Percentiles rank a stretch among this genome's conserved stretches.
Evolutionary conservation across 2,888 invertebrate genomes (phyloP).

Genomic region (Andrena bicolor): DNA sequence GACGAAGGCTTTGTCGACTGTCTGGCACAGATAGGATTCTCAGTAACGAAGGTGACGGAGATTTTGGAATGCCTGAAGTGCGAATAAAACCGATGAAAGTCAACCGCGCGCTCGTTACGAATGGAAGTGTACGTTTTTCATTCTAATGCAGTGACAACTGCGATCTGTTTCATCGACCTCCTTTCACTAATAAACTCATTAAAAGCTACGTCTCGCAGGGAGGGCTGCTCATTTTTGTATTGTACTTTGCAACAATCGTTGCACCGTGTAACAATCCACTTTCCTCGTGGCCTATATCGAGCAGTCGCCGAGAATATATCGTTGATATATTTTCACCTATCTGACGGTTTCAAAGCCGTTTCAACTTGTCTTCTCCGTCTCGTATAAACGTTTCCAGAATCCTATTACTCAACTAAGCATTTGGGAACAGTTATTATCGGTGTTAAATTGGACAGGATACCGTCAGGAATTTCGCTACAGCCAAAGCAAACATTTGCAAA

Average conservation of each 20-base stretch:
- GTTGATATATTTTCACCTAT: constrained; percentile 39
- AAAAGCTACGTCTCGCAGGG: background rate
- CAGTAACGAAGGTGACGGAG: background rate
- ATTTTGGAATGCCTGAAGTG: background rate
- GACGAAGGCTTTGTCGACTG: background rate
- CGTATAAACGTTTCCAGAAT: background rate
- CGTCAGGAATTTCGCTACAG: too few species aligned
- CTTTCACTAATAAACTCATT: background rate
- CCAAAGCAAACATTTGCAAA: background rate
- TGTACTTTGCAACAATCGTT: constrained; percentile 21
- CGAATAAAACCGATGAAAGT: too few species aligned
- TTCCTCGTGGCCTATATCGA: constrained; percentile 34
- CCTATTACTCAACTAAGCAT: background rate
- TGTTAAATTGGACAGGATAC: too few species aligned
- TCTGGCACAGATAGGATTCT: background rate
- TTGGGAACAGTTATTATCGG: background rate
- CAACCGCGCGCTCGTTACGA: too few species aligned
- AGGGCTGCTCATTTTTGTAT: background rate
- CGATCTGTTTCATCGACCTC: background rate
- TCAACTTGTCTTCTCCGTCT: constrained; percentile 13
- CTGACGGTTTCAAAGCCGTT: constrained; percentile 9
- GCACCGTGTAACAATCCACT: constrained; percentile 38
- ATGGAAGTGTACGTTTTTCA: background rate
- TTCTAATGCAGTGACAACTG: background rate
- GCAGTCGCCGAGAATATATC: constrained; percentile 44